phyloP scores from a whole-genome alignment of 2,888 invertebrate genomes.

The Notodonta dromedarius region DNA sequence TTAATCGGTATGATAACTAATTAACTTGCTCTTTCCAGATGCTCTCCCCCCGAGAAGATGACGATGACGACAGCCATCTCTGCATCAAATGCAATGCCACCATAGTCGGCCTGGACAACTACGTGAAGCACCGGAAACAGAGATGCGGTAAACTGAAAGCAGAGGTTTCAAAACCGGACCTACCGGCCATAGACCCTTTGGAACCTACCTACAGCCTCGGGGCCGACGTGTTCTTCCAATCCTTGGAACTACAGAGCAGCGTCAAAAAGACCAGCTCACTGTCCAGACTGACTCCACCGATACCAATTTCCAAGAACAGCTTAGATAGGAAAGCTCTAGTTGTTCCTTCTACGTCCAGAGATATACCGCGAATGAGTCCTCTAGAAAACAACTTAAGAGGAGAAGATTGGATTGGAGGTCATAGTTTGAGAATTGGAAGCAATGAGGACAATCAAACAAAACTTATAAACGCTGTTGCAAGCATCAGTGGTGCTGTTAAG shows the following conservation, averaged over 20 bases:
- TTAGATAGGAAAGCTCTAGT: conserved; percentile 61
- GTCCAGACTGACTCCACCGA: conserved; percentile 77
- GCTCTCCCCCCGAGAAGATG: conserved; percentile 84
- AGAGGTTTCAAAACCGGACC: conserved; percentile 53
- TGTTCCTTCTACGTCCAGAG: conserved; percentile 66
- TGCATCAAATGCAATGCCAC: conserved; percentile 95
- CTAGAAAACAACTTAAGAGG: conserved; percentile 77
- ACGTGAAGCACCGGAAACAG: conserved; percentile 92
- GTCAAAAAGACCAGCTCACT: conserved; percentile 82
- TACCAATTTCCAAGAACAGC: conserved; percentile 62
- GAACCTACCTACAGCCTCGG: conserved; percentile 86
- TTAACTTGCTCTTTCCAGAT: conserved; percentile 60
- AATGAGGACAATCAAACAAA: conserved; percentile 85
- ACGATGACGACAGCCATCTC: conserved; percentile 93
- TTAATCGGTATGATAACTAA: too few relatives aligned
- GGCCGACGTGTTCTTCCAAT: conserved; percentile 94
- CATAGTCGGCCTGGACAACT: conserved; percentile 93
- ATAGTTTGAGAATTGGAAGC: conserved; percentile 81
- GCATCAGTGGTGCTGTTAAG: conserved; percentile 82
- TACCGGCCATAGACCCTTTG: conserved; percentile 66
- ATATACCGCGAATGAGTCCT: conserved; percentile 68
- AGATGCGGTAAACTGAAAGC: conserved; percentile 83
- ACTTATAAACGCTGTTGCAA: conserved; percentile 86
- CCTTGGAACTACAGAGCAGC: conserved; percentile 91
- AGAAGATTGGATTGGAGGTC: conserved; percentile 86